Evolutionary conservation across 2,113 vertebrate genomes (phyloP).

Genomic region (Chunga burmeisteri): DNA sequence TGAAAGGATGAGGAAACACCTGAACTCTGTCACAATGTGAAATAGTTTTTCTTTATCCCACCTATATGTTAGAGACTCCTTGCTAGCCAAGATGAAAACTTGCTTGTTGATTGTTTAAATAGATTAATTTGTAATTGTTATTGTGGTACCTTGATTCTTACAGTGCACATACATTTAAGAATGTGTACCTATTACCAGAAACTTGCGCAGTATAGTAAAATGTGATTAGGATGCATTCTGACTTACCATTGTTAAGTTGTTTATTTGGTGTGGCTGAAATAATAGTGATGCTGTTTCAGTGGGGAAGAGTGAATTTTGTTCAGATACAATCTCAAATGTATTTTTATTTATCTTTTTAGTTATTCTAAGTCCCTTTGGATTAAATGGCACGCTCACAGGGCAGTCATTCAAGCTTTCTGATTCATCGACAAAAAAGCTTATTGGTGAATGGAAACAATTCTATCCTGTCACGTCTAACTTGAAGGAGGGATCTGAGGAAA

Average conservation of each 20-base stretch:
- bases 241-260: neutral
- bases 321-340: neutral
- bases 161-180: neutral
- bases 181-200: neutral
- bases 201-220: neutral
- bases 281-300: neutral
- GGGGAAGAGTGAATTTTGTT: neutral
- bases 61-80: neutral
- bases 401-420: constrained; percentile 98
- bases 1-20: neutral
- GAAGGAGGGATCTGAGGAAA: constrained; percentile 88
- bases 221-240: neutral
- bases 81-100: neutral
- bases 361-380: constrained; percentile 96
- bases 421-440: constrained; percentile 93
- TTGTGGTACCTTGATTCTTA: neutral
- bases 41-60: neutral
- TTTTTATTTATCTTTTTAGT: constrained; percentile 75
- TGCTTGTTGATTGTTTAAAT: neutral
- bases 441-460: constrained; percentile 99
- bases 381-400: constrained; percentile 96
- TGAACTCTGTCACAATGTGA: neutral
- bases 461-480: constrained; percentile 91
- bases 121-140: neutral
- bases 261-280: neutral